phyloP scores from a whole-genome alignment of 2,888 invertebrate species.

The Xanthia togata region DNA sequence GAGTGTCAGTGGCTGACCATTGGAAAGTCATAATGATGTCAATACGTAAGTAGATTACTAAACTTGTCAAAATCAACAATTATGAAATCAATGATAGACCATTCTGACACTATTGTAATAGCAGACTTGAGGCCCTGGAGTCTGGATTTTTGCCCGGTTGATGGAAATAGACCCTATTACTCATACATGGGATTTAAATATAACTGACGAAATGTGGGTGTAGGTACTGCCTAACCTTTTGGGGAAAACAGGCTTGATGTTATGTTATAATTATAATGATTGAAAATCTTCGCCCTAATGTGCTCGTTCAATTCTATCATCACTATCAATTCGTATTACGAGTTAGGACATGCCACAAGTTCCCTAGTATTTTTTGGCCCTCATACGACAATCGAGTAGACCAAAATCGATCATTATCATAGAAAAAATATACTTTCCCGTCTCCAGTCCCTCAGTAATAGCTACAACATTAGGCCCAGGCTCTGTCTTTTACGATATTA shows the following conservation, averaged over 20 bases:
- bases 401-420: slow-evolving; percentile 30
- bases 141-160: too few relatives aligned
- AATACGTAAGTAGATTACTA: too few relatives aligned
- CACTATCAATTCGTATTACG: slow-evolving; percentile 2
- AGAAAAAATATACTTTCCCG: slow-evolving; percentile 28
- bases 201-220: neutral
- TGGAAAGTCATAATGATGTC: too few relatives aligned
- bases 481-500: slow-evolving; percentile 47
- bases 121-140: too few relatives aligned
- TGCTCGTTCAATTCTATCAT: slow-evolving; percentile 8
- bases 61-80: too few relatives aligned
- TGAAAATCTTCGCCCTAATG: slow-evolving; percentile 10
- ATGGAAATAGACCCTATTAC: too few relatives aligned
- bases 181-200: too few relatives aligned
- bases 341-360: neutral
- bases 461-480: slow-evolving; percentile 39
- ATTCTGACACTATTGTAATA: too few relatives aligned
- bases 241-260: too few relatives aligned
- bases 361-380: slow-evolving; percentile 7
- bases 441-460: slow-evolving; percentile 31
- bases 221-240: neutral
- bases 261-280: neutral
- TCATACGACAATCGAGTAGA: slow-evolving; percentile 8
- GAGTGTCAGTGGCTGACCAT: too few relatives aligned
- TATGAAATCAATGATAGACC: too few relatives aligned